These are phyloP conservation scores for Psephotus haematonotus DNA, from an alignment of 2,113 vertebrate species.

Conservation along the genomic window DNA sequence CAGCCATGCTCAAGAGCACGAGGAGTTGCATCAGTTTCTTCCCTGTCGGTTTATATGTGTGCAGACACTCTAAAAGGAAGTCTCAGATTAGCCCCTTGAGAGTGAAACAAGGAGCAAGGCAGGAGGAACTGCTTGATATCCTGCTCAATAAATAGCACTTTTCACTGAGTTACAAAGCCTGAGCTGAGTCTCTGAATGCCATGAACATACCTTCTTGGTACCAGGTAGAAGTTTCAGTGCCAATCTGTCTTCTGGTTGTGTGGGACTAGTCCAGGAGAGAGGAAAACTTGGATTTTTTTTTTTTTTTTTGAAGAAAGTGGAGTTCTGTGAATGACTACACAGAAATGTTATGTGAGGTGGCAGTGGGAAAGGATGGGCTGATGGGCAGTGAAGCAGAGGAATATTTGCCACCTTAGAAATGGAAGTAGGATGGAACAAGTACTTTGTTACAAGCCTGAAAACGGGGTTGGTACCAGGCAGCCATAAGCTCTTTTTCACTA, in stretches of 20 bases:
- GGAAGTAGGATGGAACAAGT: neutral
- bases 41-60: neutral
- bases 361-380: neutral
- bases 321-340: neutral
- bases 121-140: neutral
- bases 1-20: neutral
- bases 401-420: neutral
- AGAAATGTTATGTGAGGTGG: neutral
- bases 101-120: neutral
- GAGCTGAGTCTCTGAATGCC: neutral
- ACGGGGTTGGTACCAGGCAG: neutral
- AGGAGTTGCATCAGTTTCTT: neutral
- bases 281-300: too few species aligned
- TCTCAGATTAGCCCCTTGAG: neutral
- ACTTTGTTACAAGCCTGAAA: neutral
- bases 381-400: neutral
- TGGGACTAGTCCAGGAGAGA: neutral
- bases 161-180: neutral
- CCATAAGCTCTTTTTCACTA: neutral
- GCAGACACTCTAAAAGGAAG: conserved; percentile 28
- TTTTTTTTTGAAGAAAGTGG: neutral
- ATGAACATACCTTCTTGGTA: neutral
- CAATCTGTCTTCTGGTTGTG: neutral
- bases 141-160: neutral
- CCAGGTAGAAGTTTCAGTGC: neutral